Evolutionary conservation across 2,888 invertebrate species (phyloP), one percentile per base, ranked within the genome.

Genomic region (Crocallis elinguaria): DNA sequence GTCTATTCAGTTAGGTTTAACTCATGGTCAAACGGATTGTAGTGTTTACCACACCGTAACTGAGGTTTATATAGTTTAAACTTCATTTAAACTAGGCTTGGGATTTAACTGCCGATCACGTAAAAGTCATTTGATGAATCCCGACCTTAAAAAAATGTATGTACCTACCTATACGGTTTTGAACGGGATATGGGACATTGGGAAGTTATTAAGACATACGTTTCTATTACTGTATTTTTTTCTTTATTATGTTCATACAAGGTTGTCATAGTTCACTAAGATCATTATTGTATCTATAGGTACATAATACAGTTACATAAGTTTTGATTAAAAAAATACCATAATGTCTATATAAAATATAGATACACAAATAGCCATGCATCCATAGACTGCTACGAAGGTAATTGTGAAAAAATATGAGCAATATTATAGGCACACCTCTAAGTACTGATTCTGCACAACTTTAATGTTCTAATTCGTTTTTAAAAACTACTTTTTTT

Each of bases 201-300:
- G n/a, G 19, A 19, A 19, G 5, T 19, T 19, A 19, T 19, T 4
- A 19, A 19, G 19, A 9, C 25, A n/a, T 25, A n/a, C 25, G 9
- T 25, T 45, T 43, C 11, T 48, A 49, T 37, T 35, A 48, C 41
- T 50, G 54, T 52, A 57, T 66, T 69, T 68, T 69, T 77, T 66
- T 63, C 17, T 50, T 36, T 70, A 51, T 56, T 64, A 71, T 65
- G 68, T 72, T 78, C 73, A 79, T 81, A 84, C 78, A 82, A 73
- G 60, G 66, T 75, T 71, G 59, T 77, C 66, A 67, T 75, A 75
- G 72, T 62, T 75, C 58, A 63, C 78, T 82, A 82, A 70, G 66
- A 71, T 72, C 73, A 39, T 35, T 69, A 66, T 58, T 48, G 46
- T 57, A 55, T 50, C 39, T 14, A n/a, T n/a, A n/a, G n/a, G n/a